Evolutionary conservation across 23 tunicate genomes (phyloP).

Genomic region (Phallusia fumigata): DNA sequence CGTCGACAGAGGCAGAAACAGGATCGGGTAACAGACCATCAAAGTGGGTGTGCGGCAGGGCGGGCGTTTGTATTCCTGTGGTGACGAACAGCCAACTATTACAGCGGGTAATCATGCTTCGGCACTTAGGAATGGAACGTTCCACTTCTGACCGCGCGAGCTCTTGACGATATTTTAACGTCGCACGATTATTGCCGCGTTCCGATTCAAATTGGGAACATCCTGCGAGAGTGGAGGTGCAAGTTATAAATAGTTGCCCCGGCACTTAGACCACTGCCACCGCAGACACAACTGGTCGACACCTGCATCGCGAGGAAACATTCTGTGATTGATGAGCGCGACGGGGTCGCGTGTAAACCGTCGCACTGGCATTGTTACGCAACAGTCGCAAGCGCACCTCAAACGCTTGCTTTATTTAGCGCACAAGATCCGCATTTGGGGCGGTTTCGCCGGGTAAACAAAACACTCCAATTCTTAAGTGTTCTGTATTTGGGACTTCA

Average conservation of each 20-base stretch:
- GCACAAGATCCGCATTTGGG: not conserved
- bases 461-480: not conserved
- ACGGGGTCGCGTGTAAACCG: too few relatives aligned
- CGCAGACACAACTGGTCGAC: not conserved
- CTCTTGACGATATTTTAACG: not conserved
- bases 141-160: not conserved
- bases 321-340: too few relatives aligned
- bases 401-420: not conserved
- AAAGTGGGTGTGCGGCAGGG: not conserved
- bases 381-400: too few relatives aligned
- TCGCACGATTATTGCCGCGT: not conserved
- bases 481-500: not conserved
- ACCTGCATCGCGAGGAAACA: not conserved
- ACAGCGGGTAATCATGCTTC: not conserved
- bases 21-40: slow-evolving; percentile 7
- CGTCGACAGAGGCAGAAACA: not conserved
- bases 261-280: not conserved
- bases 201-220: not conserved
- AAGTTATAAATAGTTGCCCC: not conserved
- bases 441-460: not conserved
- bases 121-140: not conserved
- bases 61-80: not conserved
- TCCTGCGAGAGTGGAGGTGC: not conserved
- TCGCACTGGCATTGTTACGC: too few relatives aligned
- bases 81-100: not conserved